These are phyloP conservation scores for Cromileptes altivelis DNA, from an alignment of 2,113 vertebrate genomes.

Conservation along the genomic window DNA sequence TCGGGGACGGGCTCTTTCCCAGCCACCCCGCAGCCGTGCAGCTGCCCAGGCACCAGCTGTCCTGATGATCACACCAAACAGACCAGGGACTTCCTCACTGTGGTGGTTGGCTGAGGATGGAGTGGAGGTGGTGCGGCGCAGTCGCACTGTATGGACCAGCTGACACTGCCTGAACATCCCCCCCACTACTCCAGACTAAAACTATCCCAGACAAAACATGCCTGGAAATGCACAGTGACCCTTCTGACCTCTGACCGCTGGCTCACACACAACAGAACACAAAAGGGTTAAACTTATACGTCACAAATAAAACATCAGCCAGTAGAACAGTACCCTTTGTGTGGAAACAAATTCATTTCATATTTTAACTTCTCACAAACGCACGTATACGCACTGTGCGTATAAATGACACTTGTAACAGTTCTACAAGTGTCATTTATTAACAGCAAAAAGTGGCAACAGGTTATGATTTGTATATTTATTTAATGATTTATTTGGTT, in stretches of 20 bases:
- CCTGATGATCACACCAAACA: conserved; percentile 59
- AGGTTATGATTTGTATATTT: not conserved
- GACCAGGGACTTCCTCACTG: conserved; percentile 55
- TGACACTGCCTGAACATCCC: conserved; percentile 49
- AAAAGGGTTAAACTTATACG: not conserved
- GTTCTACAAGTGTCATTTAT: not conserved
- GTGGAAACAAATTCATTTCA: not conserved
- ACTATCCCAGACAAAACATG: conserved; percentile 63
- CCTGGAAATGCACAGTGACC: conserved; percentile 49
- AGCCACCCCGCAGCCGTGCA: conserved; percentile 79
- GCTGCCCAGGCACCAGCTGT: conserved; percentile 82
- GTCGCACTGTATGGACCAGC: conserved; percentile 60
- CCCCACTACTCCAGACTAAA: conserved; percentile 29
- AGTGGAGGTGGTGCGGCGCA: conserved; percentile 33
- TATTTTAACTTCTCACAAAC: not conserved
- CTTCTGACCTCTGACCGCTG: conserved; percentile 48
- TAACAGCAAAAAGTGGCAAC: too few species aligned
- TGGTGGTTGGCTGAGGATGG: conserved; percentile 40
- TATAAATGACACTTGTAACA: too few species aligned
- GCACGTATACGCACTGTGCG: too few species aligned
- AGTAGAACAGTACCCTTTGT: not conserved
- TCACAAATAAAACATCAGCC: not conserved
- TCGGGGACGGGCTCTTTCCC: conserved; percentile 74
- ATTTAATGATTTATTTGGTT: too few species aligned
- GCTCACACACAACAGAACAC: not conserved